phyloP scores from a whole-genome alignment of 2,797 vertebrate species.

The Sciurus carolinensis region DNA sequence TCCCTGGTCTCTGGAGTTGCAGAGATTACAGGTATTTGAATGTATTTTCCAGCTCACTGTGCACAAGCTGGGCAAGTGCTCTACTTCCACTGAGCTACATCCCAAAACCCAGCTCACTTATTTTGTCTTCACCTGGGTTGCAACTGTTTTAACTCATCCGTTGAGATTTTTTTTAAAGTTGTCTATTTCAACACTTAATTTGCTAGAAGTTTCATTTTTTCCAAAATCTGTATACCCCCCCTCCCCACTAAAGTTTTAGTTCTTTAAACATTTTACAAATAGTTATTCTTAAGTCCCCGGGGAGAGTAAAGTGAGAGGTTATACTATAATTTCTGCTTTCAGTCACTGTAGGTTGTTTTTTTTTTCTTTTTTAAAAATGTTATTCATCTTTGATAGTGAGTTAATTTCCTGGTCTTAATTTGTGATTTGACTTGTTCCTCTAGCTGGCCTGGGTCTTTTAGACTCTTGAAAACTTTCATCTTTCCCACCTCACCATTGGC shows the following conservation, averaged over 20 bases:
- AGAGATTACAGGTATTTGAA: neutral
- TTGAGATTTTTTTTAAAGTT: neutral
- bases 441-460: neutral
- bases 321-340: neutral
- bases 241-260: neutral
- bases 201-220: neutral
- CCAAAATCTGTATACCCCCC: neutral
- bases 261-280: neutral
- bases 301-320: neutral
- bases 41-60: neutral
- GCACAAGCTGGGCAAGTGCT: neutral
- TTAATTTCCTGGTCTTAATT: slow-evolving; percentile 7
- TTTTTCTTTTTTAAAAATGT: neutral
- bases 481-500: neutral
- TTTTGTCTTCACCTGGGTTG: neutral
- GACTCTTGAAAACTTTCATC: neutral
- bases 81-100: neutral
- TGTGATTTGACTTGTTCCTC: neutral
- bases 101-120: neutral
- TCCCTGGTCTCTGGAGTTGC: neutral
- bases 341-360: neutral
- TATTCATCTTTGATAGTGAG: neutral
- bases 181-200: slow-evolving; percentile 12
- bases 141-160: neutral
- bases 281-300: neutral